A percentile compares a stretch with the other conserved stretches of the same genome.
Evolutionary conservation across 2,113 vertebrate genomes (phyloP).

Genomic region (Maccullochella peelii): DNA sequence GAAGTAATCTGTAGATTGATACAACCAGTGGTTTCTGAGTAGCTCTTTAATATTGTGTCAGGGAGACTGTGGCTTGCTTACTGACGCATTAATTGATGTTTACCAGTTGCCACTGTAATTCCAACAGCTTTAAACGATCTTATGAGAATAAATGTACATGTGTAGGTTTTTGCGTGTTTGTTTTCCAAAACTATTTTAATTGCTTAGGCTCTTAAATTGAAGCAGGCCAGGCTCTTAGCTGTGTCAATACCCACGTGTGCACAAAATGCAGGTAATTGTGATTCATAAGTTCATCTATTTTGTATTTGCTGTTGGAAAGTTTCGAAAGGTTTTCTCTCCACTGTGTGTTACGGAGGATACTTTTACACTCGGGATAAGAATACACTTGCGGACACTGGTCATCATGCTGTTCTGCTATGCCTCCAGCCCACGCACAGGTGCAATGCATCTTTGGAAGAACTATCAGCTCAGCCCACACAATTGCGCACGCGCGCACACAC

Average conservation of each 20-base stretch:
- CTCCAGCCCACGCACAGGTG: conserved; percentile 74
- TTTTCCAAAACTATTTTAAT: neutral
- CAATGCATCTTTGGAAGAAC: conserved; percentile 55
- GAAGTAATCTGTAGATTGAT: conserved; percentile 28
- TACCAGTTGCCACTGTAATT: neutral
- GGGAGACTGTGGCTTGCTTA: neutral
- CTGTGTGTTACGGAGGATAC: conserved; percentile 9
- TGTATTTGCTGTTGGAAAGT: conserved; percentile 25
- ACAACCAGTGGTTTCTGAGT: conserved; percentile 28
- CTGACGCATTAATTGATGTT: neutral
- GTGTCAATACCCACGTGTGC: neutral
- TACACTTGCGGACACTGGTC: conserved; percentile 47
- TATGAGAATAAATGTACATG: neutral
- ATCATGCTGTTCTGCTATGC: conserved; percentile 61
- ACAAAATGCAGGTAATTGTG: neutral
- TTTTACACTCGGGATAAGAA: conserved; percentile 57
- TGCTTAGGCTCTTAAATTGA: neutral
- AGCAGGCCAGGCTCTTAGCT: neutral
- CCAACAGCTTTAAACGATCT: neutral
- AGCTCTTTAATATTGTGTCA: neutral
- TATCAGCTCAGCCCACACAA: conserved; percentile 54
- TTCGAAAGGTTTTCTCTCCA: conserved; percentile 23
- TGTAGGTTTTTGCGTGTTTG: neutral
- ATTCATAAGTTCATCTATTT: conserved; percentile 11
- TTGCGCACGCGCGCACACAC: conserved; percentile 14